A percentile compares a stretch with the other conserved stretches of the same genome.
These are phyloP conservation scores for Anodontia alba DNA, from an alignment of 2,888 invertebrate genomes.

Conservation along the genomic window DNA sequence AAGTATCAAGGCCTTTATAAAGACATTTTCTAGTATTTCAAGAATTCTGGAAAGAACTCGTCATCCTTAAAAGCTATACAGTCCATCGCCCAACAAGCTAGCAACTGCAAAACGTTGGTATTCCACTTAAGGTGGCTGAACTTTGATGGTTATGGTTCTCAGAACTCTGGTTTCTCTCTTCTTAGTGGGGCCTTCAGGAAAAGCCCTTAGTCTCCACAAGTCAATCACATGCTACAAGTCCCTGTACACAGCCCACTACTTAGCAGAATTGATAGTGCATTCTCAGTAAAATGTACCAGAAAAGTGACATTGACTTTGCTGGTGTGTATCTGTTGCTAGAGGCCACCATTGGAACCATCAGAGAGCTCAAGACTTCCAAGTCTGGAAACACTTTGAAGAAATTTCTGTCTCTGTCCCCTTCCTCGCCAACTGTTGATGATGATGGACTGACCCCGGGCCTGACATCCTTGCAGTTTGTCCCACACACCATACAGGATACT, in stretches of 20 bases:
- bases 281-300: slow-evolving; percentile 39
- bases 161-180: slow-evolving; percentile 28
- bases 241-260: no score
- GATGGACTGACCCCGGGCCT: slow-evolving; percentile 24
- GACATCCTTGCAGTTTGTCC: slow-evolving; percentile 31
- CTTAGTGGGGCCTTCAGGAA: slow-evolving; percentile 21
- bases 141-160: background rate
- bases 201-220: no score
- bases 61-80: slow-evolving; percentile 15
- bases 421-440: no score
- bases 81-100: no score
- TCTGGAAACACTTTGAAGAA: slow-evolving; percentile 13
- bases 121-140: no score
- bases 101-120: no score
- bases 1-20: slow-evolving; percentile 57
- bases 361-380: slow-evolving; percentile 9
- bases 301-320: slow-evolving; percentile 21
- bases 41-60: slow-evolving; percentile 30
- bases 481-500: slow-evolving; percentile 44
- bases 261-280: slow-evolving; percentile 47
- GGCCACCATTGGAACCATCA: slow-evolving; percentile 30
- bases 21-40: slow-evolving; percentile 33
- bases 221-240: slow-evolving; percentile 48
- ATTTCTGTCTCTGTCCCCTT: slow-evolving; percentile 19
- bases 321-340: slow-evolving; percentile 37